These are phyloP conservation scores for Drosophila falleni DNA, from an alignment of 2,888 invertebrate species.

Conservation along the genomic window DNA sequence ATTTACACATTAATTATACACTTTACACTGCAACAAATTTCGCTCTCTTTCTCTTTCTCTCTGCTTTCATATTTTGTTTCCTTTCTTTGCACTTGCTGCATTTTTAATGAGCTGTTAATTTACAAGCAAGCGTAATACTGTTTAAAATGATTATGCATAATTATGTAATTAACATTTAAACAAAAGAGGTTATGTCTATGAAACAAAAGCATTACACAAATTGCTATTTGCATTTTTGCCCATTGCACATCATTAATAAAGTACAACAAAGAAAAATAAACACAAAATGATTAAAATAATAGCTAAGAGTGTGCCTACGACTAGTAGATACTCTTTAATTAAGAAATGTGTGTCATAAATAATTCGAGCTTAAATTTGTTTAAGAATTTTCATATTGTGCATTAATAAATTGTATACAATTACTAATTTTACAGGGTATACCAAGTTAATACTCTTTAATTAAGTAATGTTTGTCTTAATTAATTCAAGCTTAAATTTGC, in stretches of 20 bases:
- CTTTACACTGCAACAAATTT: slow-evolving; percentile 52
- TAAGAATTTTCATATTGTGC: neutral
- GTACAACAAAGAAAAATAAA: neutral
- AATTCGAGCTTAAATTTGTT: neutral
- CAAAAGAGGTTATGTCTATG: slow-evolving; percentile 78
- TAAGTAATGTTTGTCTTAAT: too few species aligned
- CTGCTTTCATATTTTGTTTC: neutral
- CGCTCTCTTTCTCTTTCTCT: slow-evolving; percentile 2
- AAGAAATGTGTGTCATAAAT: neutral
- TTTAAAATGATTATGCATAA: slow-evolving; percentile 81
- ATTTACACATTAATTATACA: slow-evolving; percentile 80
- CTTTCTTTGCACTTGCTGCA: slow-evolving; percentile 44
- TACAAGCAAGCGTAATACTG: slow-evolving; percentile 27
- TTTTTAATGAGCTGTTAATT: slow-evolving; percentile 82
- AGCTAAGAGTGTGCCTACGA: neutral
- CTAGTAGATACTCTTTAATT: slow-evolving; percentile 10
- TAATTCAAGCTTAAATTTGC: too few species aligned
- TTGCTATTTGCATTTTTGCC: slow-evolving; percentile 70
- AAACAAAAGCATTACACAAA: slow-evolving; percentile 71
- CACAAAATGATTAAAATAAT: neutral
- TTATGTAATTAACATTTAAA: slow-evolving; percentile 84
- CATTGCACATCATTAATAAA: slow-evolving; percentile 42
- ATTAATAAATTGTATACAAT: neutral
- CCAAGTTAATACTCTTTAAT: too few species aligned
- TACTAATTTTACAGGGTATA: too few species aligned